Conservation (phyloP, 2,113 vertebrate genomes). For the Mus pahari region DNA sequence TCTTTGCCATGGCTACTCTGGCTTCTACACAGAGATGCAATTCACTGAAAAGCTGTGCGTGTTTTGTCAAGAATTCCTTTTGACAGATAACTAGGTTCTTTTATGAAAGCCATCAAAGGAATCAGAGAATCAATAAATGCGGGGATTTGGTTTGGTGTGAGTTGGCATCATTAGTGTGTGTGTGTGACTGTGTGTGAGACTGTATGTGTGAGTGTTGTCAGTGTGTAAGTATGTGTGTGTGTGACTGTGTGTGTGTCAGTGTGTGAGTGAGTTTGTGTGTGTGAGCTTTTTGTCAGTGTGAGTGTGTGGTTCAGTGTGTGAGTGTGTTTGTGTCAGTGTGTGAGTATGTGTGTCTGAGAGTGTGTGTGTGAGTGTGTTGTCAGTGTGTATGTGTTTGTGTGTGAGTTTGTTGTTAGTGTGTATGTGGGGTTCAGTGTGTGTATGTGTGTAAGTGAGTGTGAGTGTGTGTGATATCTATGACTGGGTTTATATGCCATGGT, state of each 20-base stretch:
- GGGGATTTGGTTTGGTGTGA: not conserved
- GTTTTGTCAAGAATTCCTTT: slow-evolving; percentile 1
- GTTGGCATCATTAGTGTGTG: too few species aligned
- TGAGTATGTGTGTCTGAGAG: not conserved
- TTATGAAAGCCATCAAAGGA: not conserved
- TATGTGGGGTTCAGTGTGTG: not conserved
- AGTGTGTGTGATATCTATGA: not conserved
- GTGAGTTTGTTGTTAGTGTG: not conserved
- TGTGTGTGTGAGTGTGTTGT: not conserved
- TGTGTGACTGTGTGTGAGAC: not conserved
- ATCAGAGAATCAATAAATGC: not conserved
- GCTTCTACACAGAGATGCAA: not conserved
- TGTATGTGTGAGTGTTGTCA: not conserved
- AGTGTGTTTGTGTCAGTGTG: too few species aligned
- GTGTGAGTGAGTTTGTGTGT: not conserved
- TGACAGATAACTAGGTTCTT: not conserved
- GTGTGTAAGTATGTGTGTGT: not conserved
- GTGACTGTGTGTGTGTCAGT: not conserved
- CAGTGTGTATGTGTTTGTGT: not conserved
- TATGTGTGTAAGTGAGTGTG: not conserved
- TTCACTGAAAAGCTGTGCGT: not conserved
- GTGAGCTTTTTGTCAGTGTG: too few species aligned
- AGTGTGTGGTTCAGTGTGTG: too few species aligned
- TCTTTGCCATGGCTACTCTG: not conserved
- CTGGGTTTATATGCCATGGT: not conserved